Conservation (phyloP, 30 jellyfish, hydroid and myxozoan species). For the Calvadosia cruxmelitensis region DNA sequence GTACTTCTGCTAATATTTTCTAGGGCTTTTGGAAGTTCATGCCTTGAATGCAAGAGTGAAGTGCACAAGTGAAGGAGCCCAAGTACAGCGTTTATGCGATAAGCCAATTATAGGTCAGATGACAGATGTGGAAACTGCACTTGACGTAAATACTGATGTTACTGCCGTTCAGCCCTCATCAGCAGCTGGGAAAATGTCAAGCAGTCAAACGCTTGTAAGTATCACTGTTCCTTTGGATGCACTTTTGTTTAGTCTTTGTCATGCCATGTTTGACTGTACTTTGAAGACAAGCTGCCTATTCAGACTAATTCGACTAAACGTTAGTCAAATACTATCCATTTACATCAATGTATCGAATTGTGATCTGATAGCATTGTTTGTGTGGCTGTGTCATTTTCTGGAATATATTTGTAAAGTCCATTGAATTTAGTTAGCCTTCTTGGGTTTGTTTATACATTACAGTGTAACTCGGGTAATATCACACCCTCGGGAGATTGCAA, state of each 20-base stretch:
- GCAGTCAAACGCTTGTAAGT: background rate
- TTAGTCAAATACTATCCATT: background rate
- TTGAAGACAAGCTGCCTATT: background rate
- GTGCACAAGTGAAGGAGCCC: slow-evolving; percentile 83
- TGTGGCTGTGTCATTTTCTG: too few relatives aligned
- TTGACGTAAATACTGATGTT: background rate
- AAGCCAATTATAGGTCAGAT: background rate
- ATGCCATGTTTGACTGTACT: background rate
- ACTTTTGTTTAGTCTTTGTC: background rate
- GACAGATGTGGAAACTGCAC: background rate
- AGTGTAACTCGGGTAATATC: too few relatives aligned
- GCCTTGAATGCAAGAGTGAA: slow-evolving; percentile 43
- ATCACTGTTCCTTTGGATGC: background rate
- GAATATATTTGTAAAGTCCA: too few relatives aligned
- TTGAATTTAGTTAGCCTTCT: too few relatives aligned
- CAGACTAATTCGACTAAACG: background rate
- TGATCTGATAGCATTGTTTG: too few relatives aligned
- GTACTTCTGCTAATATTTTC: background rate
- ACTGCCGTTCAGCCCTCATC: background rate
- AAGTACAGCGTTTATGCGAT: slow-evolving; percentile 1
- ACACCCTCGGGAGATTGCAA: too few relatives aligned
- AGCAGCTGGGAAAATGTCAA: background rate
- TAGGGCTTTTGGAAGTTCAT: slow-evolving; percentile 69
- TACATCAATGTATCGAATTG: too few relatives aligned
- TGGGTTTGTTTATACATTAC: too few relatives aligned